A percentile compares a stretch with the other conserved stretches of the same genome.
These are phyloP conservation scores for Corythornis cristatus DNA, from an alignment of 2,113 vertebrate species.

Conservation along the genomic window DNA sequence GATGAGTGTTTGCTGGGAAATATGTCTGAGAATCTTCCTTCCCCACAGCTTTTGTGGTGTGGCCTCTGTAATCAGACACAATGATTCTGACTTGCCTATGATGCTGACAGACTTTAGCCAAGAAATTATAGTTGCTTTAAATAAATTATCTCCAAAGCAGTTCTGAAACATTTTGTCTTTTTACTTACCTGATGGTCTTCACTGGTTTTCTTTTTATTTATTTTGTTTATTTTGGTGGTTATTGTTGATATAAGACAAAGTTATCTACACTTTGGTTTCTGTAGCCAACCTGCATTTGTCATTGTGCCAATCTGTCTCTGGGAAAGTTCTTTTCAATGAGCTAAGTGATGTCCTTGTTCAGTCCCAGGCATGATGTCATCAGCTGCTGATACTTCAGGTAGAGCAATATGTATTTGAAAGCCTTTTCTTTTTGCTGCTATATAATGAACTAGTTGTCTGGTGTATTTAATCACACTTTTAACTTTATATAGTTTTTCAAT, in stretches of 20 bases:
- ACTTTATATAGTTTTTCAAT: conserved; percentile 38
- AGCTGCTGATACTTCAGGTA: conserved; percentile 43
- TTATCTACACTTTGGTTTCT: conserved; percentile 28
- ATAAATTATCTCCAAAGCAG: background rate
- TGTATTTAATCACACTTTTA: conserved; percentile 29
- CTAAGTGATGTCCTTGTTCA: conserved; percentile 19
- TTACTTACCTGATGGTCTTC: background rate
- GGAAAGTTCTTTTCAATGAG: conserved; percentile 28
- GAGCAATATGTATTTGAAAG: conserved; percentile 32
- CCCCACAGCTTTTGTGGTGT: background rate
- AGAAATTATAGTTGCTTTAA: background rate
- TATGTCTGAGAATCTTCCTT: conserved; percentile 21
- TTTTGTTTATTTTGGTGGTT: background rate
- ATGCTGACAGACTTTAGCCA: no score
- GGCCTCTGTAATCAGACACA: background rate
- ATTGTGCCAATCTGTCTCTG: conserved; percentile 25
- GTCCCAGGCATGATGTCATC: conserved; percentile 16
- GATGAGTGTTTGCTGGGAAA: background rate
- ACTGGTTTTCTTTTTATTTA: background rate
- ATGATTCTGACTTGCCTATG: background rate
- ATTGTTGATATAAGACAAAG: background rate
- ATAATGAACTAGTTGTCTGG: conserved; percentile 39
- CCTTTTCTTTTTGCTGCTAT: conserved; percentile 22
- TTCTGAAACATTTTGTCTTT: background rate
- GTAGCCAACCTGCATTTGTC: conserved; percentile 15